Conservation (phyloP, 1,140 invertebrate genomes). For the Octopus bimaculoides region DNA sequence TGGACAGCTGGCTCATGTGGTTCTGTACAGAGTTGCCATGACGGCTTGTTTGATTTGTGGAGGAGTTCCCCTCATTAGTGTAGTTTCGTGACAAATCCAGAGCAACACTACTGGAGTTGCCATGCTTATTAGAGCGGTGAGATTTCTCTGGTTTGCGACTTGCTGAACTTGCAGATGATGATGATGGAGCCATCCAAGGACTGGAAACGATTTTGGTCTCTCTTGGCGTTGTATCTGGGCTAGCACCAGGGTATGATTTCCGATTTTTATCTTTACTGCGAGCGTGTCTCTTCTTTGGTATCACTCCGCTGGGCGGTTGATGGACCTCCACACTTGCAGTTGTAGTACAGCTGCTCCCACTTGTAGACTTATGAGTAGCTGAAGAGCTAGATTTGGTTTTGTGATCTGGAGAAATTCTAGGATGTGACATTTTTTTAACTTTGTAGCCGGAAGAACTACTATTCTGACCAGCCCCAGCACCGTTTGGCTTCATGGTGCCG, state of each 20-base stretch:
- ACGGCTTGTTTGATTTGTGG: background rate
- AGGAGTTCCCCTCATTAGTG: background rate
- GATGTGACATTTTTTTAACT: background rate
- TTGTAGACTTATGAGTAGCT: background rate
- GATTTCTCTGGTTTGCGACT: background rate
- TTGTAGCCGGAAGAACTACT: background rate
- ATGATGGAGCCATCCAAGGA: background rate
- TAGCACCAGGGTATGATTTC: slow-evolving; percentile 10
- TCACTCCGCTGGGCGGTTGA: too few relatives aligned
- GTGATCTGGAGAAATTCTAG: background rate
- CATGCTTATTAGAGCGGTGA: background rate
- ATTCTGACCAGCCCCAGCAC: background rate
- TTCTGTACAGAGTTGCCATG: background rate
- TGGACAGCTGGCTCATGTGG: background rate
- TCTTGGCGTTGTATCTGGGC: background rate
- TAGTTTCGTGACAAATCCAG: background rate
- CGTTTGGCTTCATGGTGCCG: background rate
- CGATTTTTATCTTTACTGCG: slow-evolving; percentile 8
- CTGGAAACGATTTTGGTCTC: background rate
- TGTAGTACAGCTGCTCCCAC: background rate
- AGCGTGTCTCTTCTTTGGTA: background rate
- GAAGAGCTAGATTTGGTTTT: slow-evolving; percentile 2
- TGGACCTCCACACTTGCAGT: too few relatives aligned
- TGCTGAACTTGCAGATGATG: background rate
- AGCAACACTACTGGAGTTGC: background rate